Evolutionary conservation across 2,888 invertebrate species (phyloP), one percentile per base, ranked within the genome.

Genomic region (Cylloceria caligata): DNA sequence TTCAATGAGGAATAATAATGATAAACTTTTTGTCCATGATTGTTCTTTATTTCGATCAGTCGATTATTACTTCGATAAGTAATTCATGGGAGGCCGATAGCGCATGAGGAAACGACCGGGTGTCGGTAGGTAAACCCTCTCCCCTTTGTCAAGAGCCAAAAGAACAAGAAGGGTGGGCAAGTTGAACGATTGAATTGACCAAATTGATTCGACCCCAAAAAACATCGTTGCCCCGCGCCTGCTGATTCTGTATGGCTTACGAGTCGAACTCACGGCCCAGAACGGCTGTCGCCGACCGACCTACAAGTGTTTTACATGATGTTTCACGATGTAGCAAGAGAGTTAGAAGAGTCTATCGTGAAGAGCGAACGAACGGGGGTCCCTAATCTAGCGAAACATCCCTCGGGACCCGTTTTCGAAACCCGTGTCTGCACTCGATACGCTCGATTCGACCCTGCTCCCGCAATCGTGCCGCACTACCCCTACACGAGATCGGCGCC

Each of bases 371-470:
- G 39, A 19, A 39, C 65, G 80, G 86, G 87, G 79, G 87, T 91
- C 91, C 91, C 90, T 92, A 92, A 92, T 92, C 92, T 91, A 92
- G 88, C 92, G 92, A 90, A 90, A 91, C 91, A 90, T 92, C 90
- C 90, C 90, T 60, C 49, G 90, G 89, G 90, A 90, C 86, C 84
- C 87, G 86, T 83, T 86, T 69, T 86, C 85, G 85, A 86, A 78
- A 80, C 85, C 84, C 83, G 80, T 84, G 69, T 77, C 64, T 69
- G 84, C 86, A 85, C 88, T 88, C 87, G 88, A 88, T 87, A 88
- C 87, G 88, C 89, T 88, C 88, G 85, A 87, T 88, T 89, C 89
- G 85, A 84, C 72, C 86, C 85, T 84, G 55, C 19, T 68, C 65
- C 19, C 47, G 19, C 68, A 36, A 62, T 19, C 36, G 16, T 39